Evolutionary conservation across 64 coral and sea anemone genomes (phyloP), one percentile per base, ranked within the genome.

Genomic region (Cladopsammia gracilis): DNA sequence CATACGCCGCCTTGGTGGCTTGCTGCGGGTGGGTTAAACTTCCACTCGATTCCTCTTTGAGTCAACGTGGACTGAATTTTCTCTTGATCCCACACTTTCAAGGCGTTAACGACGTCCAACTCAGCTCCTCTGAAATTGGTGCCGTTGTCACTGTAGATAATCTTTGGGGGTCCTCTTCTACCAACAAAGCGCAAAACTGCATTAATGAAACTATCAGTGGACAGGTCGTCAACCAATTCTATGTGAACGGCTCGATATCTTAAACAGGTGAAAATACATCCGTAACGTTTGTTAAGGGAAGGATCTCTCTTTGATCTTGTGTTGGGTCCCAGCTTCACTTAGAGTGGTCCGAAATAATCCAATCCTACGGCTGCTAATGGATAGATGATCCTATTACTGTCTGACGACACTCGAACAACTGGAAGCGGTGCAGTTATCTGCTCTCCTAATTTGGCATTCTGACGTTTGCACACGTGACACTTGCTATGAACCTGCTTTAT

Each of bases 401-500:
- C 84, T n/a, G 84, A 88, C 4, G 94, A 88, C 51, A 91, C 83
- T 95, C 83, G 77, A 52, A 95, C 69, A 34, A 45, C 68, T 80
- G 88, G 73, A 49, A 95, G 44, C 49, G 72, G 87, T 19, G 81
- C 88, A 19, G 88, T 95, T 9, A 94, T 51, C 62, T 95, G 93
- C 60, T 95, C 88, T 70, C 82, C 88, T 48, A 80, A 26, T n/a
- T 58, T 95, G 34, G 79, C 79, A 67, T 78, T 95, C 61, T 95
- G 79, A 58, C 87, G 87, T 49, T 18, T 95, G 80, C 88, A 90
- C 23, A 77, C 51, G 71, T 91, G 88, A 58, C 82, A 87, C 48
- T 87, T 87, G 59, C 86, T 91, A 16, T 91, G 82, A 62, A 95
- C 75, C 22, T 82, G 83, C 70, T 66, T 95, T 16, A 95, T 82